Base-by-base conservation (phyloP, 2,797 vertebrate genomes). In the Sebastolobus altivelis region DNA sequence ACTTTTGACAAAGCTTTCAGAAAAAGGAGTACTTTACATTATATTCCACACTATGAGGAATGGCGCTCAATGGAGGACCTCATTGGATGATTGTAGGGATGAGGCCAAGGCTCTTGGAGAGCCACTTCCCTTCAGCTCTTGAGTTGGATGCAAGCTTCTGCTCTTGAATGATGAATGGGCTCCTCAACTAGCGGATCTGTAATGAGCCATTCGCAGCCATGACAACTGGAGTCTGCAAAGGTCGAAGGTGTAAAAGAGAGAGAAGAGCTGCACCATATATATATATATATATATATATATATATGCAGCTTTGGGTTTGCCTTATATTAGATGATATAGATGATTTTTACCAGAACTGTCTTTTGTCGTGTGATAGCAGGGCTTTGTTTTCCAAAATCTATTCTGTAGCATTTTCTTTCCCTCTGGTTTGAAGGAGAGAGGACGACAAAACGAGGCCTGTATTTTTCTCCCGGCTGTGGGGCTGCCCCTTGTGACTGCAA, bases 81-180 rank as follows among this genome's bases (percentile, higher is more conserved):
- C 86, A 94, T 92, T 93, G 90, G 91, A 93, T 91, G 89, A 94
- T 92, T 93, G 88, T 55, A 89, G 92, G 90, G 92, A 92, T 75
- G 77, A 88, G 92, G 89, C 89, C 90, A 89, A 89, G 88, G 85
- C 78, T 91, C 84, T 88, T 85, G 70, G 87, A 88, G 89, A 88
- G 87, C 89, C 91, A 89, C 88, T 91, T 90, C 71, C 85, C 88
- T 89, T 29, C 66, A 72, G 89, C 92, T 91, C 91, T 91, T 93
- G 79, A 92, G 83, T 75, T 85, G 80, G 82, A 89, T 88, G 86
- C 87, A 87, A 88, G 88, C 92, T 89, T 85, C 77, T 82, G 84
- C 90, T 93, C 91, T 92, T 92, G 79, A 92, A 83, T 77, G 77
- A 84, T 93, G 88, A 93, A 93, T 89, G 80, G 89, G 78, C 82